Base-by-base conservation (phyloP, 2,888 invertebrate genomes). In the Linyphia triangularis region DNA sequence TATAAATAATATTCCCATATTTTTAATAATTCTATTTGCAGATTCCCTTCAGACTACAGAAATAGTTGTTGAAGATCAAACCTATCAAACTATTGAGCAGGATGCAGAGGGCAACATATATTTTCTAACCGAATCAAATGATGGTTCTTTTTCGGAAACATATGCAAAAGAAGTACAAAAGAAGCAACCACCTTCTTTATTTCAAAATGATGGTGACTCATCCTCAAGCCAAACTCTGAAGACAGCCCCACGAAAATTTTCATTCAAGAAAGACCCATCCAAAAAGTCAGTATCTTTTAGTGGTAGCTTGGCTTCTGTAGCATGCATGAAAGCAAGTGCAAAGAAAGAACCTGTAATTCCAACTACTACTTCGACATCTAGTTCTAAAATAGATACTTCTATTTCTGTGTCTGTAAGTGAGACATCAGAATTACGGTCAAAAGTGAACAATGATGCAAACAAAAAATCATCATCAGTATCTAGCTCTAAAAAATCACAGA, bases 251-350 rank as follows among this genome's bases (percentile, higher is more conserved):
- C 69, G 24, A 19, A 69, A 69, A 26, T 81, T 81, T 69, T 69
- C 81, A 51, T 81, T 69, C n/a, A 72, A 61, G 28, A 82, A 82
- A 43, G 72, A 72, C n/a, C 70, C 82, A 37, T 57, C 70, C 6
- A 72, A 82, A 63, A 82, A 82, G 61, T 37, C 37, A 19, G 70
- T 33, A 10, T 81, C 69, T 30, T 40, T 73, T 73, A 28, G 57
- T 24, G 67, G 40, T 24, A 86, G 86, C 30, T 81, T 86, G 30
- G 86, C 86, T 24, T 86, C 86, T 33, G 86, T 86, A 9, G 86
- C 86, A 19, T 86, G 86, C 40, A 81, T 81, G 26, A 86, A 86
- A 59, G 57, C 72, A 2, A 86, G 37, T 65, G 13, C 43, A 24
- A 85, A 86, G 37, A 81, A 72, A 57, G 51, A 72, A 40, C 22